Base-by-base conservation (phyloP, 2,797 vertebrate genomes). In the Tympanoctomys barrerae region DNA sequence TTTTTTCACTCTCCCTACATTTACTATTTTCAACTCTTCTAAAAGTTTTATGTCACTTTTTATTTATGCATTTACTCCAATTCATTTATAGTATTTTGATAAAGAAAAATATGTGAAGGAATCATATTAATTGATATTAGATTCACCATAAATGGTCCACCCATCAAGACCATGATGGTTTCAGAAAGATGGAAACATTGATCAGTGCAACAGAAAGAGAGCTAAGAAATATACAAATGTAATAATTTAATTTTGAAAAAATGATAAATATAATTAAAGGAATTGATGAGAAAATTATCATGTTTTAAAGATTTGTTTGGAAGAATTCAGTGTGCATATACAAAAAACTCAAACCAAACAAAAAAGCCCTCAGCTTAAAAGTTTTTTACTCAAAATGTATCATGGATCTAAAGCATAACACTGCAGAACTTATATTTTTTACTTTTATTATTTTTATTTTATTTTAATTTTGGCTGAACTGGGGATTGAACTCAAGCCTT, bases 21-120 rank as follows among this genome's bases (percentile, higher is more conserved):
- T 77, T 84, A 31, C 89, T 86, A 85, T 88, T 93, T 94, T 84
- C 24, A 77, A 28, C 33, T 92, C 7, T 93, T 66, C 0, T 73
- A 87, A 19, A 66, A 61, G 33, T 49, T 92, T 68, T 87, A 80
- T 33, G 28, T 5, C 22, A 57, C 7, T 54, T n/a, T 4, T 90
- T 18, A 31, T 5, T 70, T 82, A 71, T 39, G 49, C 57, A 90
- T 79, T 93, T 89, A 95, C 71, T 94, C 21, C 66, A 80, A 61
- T 82, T 57, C 84, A 42, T 73, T 84, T 79, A 33, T 87, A 36
- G 18, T 7, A 90, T 9, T 42, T 13, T 54, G 8, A 57, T 49
- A 36, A 68, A 66, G 71, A 68, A 68, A 59, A 78, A 71, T 2
- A 68, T 75, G 68, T 93, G 13, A 14, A 89, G 4, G 18, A 75